Percentiles rank a stretch among this genome's conserved stretches.
Conservation (phyloP, 2,797 vertebrate genomes). For the Harpagifer antarcticus region DNA sequence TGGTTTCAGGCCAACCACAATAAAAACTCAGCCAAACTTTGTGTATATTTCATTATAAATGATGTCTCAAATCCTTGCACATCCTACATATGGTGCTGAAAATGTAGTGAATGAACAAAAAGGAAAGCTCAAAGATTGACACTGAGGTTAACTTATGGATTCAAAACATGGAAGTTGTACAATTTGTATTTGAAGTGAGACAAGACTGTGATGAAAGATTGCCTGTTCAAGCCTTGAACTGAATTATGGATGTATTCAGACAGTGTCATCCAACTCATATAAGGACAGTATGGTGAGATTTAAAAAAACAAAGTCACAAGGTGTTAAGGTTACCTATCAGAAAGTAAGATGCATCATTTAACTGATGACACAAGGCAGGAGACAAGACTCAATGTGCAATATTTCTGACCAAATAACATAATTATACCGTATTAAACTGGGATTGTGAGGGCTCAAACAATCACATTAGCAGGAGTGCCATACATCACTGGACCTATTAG, state of each 20-base stretch:
- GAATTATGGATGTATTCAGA: constrained; percentile 23
- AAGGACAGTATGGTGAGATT: neutral
- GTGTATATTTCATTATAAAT: constrained; percentile 44
- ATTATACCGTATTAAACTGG: constrained; percentile 37
- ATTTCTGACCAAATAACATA: constrained; percentile 34
- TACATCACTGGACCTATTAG: constrained; percentile 78
- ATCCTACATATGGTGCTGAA: constrained; percentile 61
- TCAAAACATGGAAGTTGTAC: neutral
- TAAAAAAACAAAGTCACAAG: constrained; percentile 12
- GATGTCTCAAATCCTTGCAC: constrained; percentile 46
- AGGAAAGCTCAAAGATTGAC: constrained; percentile 30
- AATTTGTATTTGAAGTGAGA: neutral
- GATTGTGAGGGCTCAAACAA: constrained; percentile 60
- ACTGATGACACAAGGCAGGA: constrained; percentile 29
- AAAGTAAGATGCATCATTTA: constrained; percentile 36
- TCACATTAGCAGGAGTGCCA: constrained; percentile 74
- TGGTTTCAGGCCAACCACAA: constrained; percentile 44
- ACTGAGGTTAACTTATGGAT: neutral
- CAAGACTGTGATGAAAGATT: neutral
- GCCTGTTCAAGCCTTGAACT: constrained; percentile 16
- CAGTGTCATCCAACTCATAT: neutral
- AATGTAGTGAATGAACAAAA: constrained; percentile 50
- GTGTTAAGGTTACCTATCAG: constrained; percentile 22
- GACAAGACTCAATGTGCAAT: constrained; percentile 35
- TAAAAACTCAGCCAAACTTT: constrained; percentile 40